Evolutionary conservation across 2,113 vertebrate species (phyloP).

Genomic region (Halichoeres trimaculatus): DNA sequence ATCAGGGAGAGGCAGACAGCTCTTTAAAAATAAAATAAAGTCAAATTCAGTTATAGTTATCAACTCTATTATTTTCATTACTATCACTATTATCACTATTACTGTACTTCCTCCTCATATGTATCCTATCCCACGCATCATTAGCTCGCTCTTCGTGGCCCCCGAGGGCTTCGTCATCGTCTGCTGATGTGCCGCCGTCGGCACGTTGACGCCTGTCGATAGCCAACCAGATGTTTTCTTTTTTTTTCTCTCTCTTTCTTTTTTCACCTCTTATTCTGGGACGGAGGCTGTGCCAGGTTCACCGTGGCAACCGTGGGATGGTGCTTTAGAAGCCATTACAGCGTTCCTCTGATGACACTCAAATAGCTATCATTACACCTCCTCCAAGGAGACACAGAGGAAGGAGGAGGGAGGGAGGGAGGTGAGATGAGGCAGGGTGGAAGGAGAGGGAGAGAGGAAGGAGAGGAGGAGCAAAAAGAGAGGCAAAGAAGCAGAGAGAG

Average conservation of each 20-base stretch:
- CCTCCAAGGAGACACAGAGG: constrained; percentile 79
- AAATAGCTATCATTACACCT: constrained; percentile 89
- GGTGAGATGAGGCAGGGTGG: constrained; percentile 4
- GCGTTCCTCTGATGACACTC: constrained; percentile 86
- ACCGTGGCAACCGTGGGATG: constrained; percentile 83
- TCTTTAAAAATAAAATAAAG: constrained; percentile 65
- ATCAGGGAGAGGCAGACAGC: constrained; percentile 18
- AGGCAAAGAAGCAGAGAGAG: constrained; percentile 36
- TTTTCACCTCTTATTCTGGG: constrained; percentile 62
- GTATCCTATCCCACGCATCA: constrained; percentile 83
- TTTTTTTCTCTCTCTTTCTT: not conserved
- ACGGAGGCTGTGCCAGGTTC: constrained; percentile 82
- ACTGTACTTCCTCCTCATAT: constrained; percentile 78
- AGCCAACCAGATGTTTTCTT: constrained; percentile 74
- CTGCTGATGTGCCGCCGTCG: constrained; percentile 74
- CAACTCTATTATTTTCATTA: constrained; percentile 76
- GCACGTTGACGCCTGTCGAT: constrained; percentile 73
- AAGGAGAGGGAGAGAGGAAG: constrained; percentile 6
- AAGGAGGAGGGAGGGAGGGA: constrained; percentile 35
- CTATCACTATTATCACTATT: constrained; percentile 79
- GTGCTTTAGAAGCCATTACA: constrained; percentile 87
- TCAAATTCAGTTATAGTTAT: constrained; percentile 74
- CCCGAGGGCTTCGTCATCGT: constrained; percentile 77
- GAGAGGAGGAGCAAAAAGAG: constrained; percentile 21
- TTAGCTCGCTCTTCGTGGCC: constrained; percentile 77